A percentile compares a stretch with the other conserved stretches of the same genome.
Conservation (phyloP, 2,113 vertebrate genomes). For the Mionectes macconnelli region DNA sequence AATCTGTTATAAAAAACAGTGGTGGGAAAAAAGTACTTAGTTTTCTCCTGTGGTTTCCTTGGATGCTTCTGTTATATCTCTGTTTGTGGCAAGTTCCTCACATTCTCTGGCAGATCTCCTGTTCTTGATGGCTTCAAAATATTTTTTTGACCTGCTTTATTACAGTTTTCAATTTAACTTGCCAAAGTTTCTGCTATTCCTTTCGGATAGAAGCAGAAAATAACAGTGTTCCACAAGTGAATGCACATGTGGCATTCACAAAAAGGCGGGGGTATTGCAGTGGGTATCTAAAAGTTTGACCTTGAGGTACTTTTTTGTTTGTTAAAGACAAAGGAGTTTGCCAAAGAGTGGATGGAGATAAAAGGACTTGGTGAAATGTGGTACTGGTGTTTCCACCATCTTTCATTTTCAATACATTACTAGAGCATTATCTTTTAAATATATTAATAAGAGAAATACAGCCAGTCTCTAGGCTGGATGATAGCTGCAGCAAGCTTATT, state of each 20-base stretch:
- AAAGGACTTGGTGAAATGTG: neutral
- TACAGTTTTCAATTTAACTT: neutral
- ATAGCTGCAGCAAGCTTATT: neutral
- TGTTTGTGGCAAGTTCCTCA: neutral
- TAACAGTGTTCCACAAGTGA: neutral
- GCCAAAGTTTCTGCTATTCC: neutral
- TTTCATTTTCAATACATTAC: neutral
- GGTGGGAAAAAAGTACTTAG: neutral
- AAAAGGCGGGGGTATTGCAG: neutral
- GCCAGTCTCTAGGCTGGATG: neutral
- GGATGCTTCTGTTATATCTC: neutral
- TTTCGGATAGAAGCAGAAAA: conserved; percentile 17
- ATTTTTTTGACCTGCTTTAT: neutral
- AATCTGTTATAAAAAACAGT: neutral
- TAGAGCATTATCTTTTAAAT: neutral
- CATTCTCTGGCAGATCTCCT: neutral
- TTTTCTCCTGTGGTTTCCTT: neutral
- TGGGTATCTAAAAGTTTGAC: neutral
- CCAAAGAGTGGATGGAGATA: neutral
- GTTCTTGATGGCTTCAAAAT: neutral
- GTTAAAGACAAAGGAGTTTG: neutral
- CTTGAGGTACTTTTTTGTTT: neutral
- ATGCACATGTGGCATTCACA: neutral
- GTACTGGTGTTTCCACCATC: neutral
- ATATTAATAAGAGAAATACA: neutral